Base-by-base conservation (phyloP, 2,113 vertebrate species). In the Plestiodon gilberti region DNA sequence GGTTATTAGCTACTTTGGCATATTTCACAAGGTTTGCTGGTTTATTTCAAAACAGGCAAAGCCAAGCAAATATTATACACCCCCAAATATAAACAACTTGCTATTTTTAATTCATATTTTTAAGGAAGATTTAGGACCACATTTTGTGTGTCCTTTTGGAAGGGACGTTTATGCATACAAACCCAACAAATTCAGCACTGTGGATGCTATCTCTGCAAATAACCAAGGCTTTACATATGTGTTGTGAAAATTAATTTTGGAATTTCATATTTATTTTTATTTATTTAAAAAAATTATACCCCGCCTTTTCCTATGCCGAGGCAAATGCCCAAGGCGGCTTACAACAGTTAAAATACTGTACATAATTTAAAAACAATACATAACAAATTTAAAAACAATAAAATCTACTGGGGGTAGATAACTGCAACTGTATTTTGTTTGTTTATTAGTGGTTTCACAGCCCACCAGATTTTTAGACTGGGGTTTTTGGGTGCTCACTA, bases 11-110 rank as follows among this genome's bases (percentile, higher is more conserved):
- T 93, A 95, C 95, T 89, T 87, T 88, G 81, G 89, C 35, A 91
- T 82, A 94, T 94, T 94, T 96, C 92, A 93, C 38, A 89, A 87
- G 88, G 91, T 89, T 94, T 89, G 89, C 90, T 94, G 88, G 62
- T 92, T 96, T 96, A 93, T 96, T 95, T 96, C 92, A 96, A 89
- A 94, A 70, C 85, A 94, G 88, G 84, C 90, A 90, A 92, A 95
- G 90, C 77, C 86, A 89, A 88, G 76, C 70, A 83, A 90, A 90
- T 91, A 71, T 86, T 89, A 94, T 88, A 91, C 78, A 84, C 88
- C 93, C 90, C 92, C 93, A 71, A 93, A 92, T 94, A 93, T 89
- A 92, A 92, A 90, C 83, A 85, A 83, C 83, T 69, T 73, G 77
- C 69, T 87, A 55, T 9, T 89, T 89, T 92, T 59, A 85, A 81